Percentiles rank a stretch among this genome's conserved stretches.
Evolutionary conservation across 2,113 vertebrate species (phyloP).

Genomic region (Arothron firmamentum): DNA sequence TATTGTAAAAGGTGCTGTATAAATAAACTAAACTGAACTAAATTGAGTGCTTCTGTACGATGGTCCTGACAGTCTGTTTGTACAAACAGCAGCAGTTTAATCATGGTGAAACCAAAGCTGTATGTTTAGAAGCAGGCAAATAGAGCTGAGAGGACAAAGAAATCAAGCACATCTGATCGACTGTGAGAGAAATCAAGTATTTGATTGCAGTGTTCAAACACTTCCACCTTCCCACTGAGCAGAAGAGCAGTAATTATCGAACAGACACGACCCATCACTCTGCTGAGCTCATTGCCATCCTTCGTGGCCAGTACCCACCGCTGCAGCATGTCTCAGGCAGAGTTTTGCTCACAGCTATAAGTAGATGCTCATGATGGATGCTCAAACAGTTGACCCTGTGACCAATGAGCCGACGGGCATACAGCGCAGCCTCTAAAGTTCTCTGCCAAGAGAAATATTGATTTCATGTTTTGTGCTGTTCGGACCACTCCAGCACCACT

Average conservation of each 20-base stretch:
- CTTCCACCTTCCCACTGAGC: conserved; percentile 27
- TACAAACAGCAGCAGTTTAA: conserved; percentile 29
- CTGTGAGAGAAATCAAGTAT: conserved; percentile 45
- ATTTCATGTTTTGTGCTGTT: conserved; percentile 69
- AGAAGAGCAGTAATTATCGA: conserved; percentile 55
- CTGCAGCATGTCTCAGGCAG: conserved; percentile 50
- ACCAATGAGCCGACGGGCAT: conserved; percentile 65
- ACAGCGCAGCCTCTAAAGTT: conserved; percentile 66
- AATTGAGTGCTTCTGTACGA: conserved; percentile 19
- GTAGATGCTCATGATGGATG: conserved; percentile 67
- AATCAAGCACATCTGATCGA: conserved; percentile 37
- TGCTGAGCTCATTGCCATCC: conserved; percentile 54
- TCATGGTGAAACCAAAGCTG: conserved; percentile 47
- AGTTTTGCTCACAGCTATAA: conserved; percentile 51
- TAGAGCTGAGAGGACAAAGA: conserved; percentile 41
- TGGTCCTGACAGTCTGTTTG: conserved; percentile 32
- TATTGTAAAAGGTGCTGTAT: too few relatives aligned
- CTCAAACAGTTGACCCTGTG: conserved; percentile 65
- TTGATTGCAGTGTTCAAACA: conserved; percentile 37
- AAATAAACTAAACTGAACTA: too few relatives aligned
- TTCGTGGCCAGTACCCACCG: conserved; percentile 16
- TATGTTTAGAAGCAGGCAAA: conserved; percentile 43
- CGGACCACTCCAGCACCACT: conserved; percentile 27
- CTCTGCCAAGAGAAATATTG: conserved; percentile 75
- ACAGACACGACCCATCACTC: conserved; percentile 42